Evolutionary conservation across 1,140 invertebrate species (phyloP), one percentile per base, ranked within the genome.

Genomic region (Drosophila pseudoobscura): DNA sequence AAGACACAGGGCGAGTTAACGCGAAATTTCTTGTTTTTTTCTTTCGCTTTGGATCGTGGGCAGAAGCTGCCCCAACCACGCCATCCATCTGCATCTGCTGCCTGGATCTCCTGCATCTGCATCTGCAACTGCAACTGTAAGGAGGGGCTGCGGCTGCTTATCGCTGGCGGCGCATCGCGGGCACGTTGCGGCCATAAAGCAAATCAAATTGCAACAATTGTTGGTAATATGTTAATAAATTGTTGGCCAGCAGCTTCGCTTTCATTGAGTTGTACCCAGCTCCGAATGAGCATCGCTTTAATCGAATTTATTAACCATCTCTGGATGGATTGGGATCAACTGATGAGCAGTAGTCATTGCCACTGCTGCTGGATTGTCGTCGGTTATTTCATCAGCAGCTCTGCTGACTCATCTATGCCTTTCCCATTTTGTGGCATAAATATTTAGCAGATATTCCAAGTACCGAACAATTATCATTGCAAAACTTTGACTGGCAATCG

Each of bases 151-250:
- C 5, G 24, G 69, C 74, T 60, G 63, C 79, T 88, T 79, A 88
- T 88, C 79, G 72, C 79, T 79, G 68, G 45, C 75, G 58, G 75
- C 84, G 47, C 51, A 88, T 88, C 83, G 64, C 71, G 17, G 41
- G 63, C 83, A 88, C 83, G 83, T 88, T 75, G 68, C 59, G 55
- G 71, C 75, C 71, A 88, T 88, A 88, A 88, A 88, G 75, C 82
- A 88, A 88, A 88, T 88, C 75, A 89, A 88, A 88, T 88, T 88
- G 83, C 83, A 88, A 89, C 83, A 88, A 88, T 88, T 88, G 83
- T 83, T 83, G 78, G 83, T 88, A 87, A 87, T 87, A 87, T 88
- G 83, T 87, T 87, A 83, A 87, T 87, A 87, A 88, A 87, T 87
- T 78, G 74, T 74, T 74, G 66, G 58, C 58, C 66, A 56, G 57